Evolutionary conservation across 1,140 invertebrate species (phyloP).

Genomic region (Teleopsis dalmanni): DNA sequence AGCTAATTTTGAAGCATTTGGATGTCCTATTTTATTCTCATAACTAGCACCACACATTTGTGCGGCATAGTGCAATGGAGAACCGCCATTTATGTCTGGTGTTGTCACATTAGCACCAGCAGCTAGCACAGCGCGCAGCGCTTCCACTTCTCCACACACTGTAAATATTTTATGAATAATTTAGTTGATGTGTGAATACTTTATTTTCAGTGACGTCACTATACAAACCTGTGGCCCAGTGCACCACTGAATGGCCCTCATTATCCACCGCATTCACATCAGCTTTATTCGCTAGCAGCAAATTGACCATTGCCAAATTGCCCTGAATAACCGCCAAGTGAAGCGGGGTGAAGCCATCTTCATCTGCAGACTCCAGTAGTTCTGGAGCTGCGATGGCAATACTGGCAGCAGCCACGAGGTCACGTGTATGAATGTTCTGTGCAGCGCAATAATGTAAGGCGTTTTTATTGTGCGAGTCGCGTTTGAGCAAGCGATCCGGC

Average conservation of each 20-base stretch:
- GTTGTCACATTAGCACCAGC: constrained; percentile 76
- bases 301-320: constrained; percentile 72
- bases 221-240: constrained; percentile 90
- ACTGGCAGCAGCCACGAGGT: constrained; percentile 52
- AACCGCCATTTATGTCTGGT: constrained; percentile 88
- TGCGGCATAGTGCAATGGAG: constrained; percentile 93
- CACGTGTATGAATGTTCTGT: constrained; percentile 43
- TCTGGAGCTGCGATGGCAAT: constrained; percentile 64
- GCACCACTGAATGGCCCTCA: constrained; percentile 91
- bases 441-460: constrained; percentile 84
- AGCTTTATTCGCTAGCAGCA: constrained; percentile 71
- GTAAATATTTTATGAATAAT: constrained; percentile 2
- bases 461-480: constrained; percentile 76
- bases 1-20: constrained; percentile 50
- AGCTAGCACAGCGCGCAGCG: constrained; percentile 73
- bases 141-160: constrained; percentile 87
- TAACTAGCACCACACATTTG: constrained; percentile 83
- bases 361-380: constrained; percentile 73
- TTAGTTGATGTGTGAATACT: too few relatives aligned
- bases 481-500: constrained; percentile 55
- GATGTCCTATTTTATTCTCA: constrained; percentile 50
- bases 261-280: constrained; percentile 83
- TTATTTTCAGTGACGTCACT: background rate
- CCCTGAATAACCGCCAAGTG: constrained; percentile 90
- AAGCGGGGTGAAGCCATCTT: constrained; percentile 88